Conservation (phyloP, 2,888 invertebrate species). For the Hedychridium roseum region DNA sequence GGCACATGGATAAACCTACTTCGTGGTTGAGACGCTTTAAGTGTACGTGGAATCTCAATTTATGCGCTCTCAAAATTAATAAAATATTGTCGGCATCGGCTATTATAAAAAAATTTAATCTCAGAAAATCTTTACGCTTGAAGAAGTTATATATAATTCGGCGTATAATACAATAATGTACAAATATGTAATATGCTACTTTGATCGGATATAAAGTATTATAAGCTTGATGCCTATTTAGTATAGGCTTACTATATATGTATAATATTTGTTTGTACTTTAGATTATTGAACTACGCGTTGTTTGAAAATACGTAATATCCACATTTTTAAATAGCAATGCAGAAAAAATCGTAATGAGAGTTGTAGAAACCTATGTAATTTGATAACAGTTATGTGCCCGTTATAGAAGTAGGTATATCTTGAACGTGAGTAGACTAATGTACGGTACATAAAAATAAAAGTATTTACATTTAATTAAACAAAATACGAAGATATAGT, state of each 20-base stretch:
- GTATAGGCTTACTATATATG: not conserved
- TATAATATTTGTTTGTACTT: not conserved
- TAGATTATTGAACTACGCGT: not conserved
- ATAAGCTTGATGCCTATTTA: too few relatives aligned
- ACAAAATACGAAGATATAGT: not conserved
- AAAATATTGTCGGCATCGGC: not conserved
- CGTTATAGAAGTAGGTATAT: too few relatives aligned
- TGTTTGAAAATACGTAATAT: not conserved
- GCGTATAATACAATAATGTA: not conserved
- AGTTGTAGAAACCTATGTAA: too few relatives aligned
- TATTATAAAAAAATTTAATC: not conserved
- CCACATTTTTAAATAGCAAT: too few relatives aligned
- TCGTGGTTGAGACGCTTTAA: too few relatives aligned
- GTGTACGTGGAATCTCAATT: too few relatives aligned
- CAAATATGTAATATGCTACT: not conserved
- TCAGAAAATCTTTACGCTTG: not conserved
- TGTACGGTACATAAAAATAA: not conserved
- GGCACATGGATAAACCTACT: too few relatives aligned
- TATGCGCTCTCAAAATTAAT: not conserved
- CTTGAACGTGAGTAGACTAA: too few relatives aligned
- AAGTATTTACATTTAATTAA: not conserved
- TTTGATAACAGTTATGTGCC: too few relatives aligned
- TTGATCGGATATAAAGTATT: too few relatives aligned
- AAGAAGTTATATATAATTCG: not conserved
- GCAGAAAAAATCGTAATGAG: too few relatives aligned